Percentiles rank a stretch among this genome's conserved stretches.
phyloP scores from a whole-genome alignment of 2,888 invertebrate species.

The Rhogogaster chlorosoma region DNA sequence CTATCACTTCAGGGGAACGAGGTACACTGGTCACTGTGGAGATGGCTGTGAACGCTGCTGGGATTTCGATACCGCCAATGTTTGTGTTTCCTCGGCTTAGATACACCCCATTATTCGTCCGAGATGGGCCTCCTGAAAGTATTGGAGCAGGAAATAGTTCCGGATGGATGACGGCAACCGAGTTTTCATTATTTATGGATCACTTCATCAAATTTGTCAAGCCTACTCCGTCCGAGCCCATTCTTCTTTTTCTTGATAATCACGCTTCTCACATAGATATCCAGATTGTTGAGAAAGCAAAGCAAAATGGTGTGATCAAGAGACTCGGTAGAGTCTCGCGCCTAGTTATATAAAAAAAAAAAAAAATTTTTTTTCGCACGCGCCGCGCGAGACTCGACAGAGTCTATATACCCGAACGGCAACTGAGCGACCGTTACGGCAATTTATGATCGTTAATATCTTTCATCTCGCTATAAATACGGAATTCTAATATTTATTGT shows the following conservation, averaged over 20 bases:
- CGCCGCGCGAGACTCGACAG: too few relatives aligned
- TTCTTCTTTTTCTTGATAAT: constrained; percentile 67
- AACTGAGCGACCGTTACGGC: too few relatives aligned
- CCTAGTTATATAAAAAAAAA: too few relatives aligned
- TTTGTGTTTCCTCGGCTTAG: constrained; percentile 64
- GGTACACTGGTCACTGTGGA: constrained; percentile 57
- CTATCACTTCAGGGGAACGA: constrained; percentile 52
- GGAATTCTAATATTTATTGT: too few relatives aligned
- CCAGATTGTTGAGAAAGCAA: constrained; percentile 62
- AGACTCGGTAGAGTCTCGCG: too few relatives aligned
- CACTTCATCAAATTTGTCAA: constrained; percentile 64
- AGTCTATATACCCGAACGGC: too few relatives aligned
- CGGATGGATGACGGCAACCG: constrained; percentile 67
- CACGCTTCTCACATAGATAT: constrained; percentile 65
- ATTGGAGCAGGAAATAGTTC: constrained; percentile 67
- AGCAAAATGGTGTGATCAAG: constrained; percentile 60
- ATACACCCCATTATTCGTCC: constrained; percentile 57
- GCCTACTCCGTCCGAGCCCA: constrained; percentile 59
- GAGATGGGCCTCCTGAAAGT: constrained; percentile 64
- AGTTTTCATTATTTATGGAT: constrained; percentile 64
- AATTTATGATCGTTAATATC: too few relatives aligned
- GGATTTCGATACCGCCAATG: constrained; percentile 61
- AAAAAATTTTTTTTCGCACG: too few relatives aligned
- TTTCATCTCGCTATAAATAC: too few relatives aligned
- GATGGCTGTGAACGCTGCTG: constrained; percentile 57